A percentile compares a stretch with the other conserved stretches of the same genome.
Conservation (phyloP, 2,113 vertebrate species). For the Dasyornis broadbenti region DNA sequence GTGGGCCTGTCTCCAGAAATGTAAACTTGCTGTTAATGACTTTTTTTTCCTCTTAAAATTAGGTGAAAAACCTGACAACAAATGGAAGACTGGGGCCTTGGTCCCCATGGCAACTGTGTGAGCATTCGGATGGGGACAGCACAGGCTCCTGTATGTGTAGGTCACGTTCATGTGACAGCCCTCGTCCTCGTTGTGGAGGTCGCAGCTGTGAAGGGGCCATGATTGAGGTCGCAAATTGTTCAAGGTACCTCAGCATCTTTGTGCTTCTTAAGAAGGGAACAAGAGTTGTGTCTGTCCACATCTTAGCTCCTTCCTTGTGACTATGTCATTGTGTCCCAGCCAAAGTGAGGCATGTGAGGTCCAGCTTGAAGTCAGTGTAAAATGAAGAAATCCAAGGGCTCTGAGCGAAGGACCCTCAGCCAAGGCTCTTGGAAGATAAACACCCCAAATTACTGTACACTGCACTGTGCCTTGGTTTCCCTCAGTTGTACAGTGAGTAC, state of each 20-base stretch:
- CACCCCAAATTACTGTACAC: not conserved
- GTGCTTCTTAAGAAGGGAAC: not conserved
- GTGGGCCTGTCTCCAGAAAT: conserved; percentile 9
- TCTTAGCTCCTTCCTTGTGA: not conserved
- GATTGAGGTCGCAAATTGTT: conserved; percentile 95
- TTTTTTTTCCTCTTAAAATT: conserved; percentile 27
- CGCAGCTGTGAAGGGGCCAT: conserved; percentile 83
- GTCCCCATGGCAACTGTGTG: conserved; percentile 92
- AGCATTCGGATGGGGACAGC: conserved; percentile 88
- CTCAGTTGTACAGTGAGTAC: not conserved
- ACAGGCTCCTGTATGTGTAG: conserved; percentile 89
- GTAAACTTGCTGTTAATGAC: conserved; percentile 24
- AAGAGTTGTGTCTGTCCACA: not conserved
- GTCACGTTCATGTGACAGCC: conserved; percentile 87
- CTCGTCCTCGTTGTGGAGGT: conserved; percentile 87
- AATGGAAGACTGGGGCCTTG: conserved; percentile 87
- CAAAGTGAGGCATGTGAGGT: not conserved
- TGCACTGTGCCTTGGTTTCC: not conserved
- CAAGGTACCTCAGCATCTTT: conserved; percentile 75
- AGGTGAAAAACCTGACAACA: conserved; percentile 89
- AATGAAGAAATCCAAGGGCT: not conserved
- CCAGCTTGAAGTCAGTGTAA: not conserved
- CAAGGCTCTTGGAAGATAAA: not conserved
- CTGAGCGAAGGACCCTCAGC: not conserved
- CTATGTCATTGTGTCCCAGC: not conserved